phyloP scores from a whole-genome alignment of 2,888 invertebrate genomes.

The Phengaris alcon region DNA sequence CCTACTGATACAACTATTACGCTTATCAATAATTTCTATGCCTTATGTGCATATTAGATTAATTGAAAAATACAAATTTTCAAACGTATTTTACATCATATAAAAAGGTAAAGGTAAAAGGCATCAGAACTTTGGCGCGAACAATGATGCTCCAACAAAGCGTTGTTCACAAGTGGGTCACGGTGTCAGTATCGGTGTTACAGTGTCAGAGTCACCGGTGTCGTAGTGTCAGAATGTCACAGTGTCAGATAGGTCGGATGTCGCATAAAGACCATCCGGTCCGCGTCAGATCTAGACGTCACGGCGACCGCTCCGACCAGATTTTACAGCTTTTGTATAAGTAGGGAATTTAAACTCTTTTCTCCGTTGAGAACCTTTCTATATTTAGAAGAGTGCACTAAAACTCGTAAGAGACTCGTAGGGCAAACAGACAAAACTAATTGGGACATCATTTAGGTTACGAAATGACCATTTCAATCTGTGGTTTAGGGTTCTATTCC shows the following conservation, averaged over 20 bases:
- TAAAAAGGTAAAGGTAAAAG: background rate
- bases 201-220: conserved; percentile 46
- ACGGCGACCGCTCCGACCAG: background rate
- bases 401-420: no score
- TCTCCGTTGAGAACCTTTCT: background rate
- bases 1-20: no score
- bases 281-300: conserved; percentile 39
- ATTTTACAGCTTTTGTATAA: conserved; percentile 5
- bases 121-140: background rate
- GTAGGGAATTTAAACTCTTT: background rate
- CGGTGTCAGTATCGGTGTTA: conserved; percentile 47
- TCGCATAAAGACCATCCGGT: conserved; percentile 42
- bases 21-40: no score
- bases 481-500: no score
- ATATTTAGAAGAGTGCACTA: no score
- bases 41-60: background rate
- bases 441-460: no score
- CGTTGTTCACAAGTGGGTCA: conserved; percentile 66
- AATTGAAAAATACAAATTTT: background rate
- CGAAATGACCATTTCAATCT: no score
- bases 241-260: conserved; percentile 38
- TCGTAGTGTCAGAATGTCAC: conserved; percentile 38
- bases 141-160: conserved; percentile 44
- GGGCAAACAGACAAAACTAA: no score
- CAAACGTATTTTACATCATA: background rate